A percentile compares a stretch with the other conserved stretches of the same genome.
phyloP scores from a whole-genome alignment of 2,113 vertebrate species.

The Pseudonaja textilis region DNA sequence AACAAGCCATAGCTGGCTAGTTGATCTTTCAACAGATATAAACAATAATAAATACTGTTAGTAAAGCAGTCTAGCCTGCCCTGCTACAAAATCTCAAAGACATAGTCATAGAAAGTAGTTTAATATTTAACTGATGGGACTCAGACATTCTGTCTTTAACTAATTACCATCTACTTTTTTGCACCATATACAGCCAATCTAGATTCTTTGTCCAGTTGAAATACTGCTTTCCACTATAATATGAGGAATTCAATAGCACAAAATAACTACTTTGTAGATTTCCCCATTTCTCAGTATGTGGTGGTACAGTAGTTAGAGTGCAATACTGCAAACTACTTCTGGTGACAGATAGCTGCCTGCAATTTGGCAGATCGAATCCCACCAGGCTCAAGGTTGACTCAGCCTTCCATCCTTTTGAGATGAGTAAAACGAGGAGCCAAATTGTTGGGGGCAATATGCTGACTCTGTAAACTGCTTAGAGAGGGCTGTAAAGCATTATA shows the following conservation, averaged over 20 bases:
- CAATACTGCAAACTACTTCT: too few relatives aligned
- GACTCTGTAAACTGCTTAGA: too few relatives aligned
- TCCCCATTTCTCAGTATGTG: neutral
- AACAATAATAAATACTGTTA: neutral
- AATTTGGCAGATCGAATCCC: too few relatives aligned
- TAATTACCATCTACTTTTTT: neutral
- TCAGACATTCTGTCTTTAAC: neutral
- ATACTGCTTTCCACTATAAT: neutral
- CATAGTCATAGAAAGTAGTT: neutral
- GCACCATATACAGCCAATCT: neutral
- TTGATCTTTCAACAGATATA: neutral
- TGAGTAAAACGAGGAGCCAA: too few relatives aligned
- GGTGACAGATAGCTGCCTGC: too few relatives aligned
- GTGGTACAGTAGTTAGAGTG: too few relatives aligned
- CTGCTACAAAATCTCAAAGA: neutral
- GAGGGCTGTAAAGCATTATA: too few relatives aligned
- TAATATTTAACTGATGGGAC: neutral
- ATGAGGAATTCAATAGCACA: neutral
- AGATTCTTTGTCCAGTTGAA: neutral
- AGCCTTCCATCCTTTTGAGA: too few relatives aligned
- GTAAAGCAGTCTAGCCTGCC: neutral
- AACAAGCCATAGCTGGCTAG: neutral
- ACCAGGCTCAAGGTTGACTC: too few relatives aligned
- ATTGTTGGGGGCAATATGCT: too few relatives aligned
- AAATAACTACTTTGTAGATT: neutral